These are phyloP conservation scores for Girardinus metallicus DNA, from an alignment of 2,797 vertebrate species.

Conservation along the genomic window DNA sequence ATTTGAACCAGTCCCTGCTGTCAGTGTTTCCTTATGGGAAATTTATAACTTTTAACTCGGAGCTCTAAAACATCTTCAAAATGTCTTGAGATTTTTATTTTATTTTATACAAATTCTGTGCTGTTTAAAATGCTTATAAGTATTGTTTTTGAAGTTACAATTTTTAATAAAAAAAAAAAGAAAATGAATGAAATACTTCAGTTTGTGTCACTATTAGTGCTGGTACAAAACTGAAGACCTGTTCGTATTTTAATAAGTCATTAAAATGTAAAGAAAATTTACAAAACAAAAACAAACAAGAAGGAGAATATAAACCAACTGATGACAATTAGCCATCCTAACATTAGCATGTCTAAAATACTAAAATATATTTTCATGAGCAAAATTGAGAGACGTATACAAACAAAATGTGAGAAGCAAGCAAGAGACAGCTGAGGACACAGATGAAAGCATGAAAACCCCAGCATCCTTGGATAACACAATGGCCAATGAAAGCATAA, in stretches of 20 bases:
- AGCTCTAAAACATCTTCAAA: not conserved
- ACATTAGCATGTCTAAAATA: not conserved
- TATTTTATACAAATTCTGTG: not conserved
- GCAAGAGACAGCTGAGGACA: not conserved
- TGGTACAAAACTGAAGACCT: not conserved
- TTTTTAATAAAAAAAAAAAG: not conserved
- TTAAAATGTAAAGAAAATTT: no score
- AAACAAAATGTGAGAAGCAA: not conserved
- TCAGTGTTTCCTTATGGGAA: not conserved
- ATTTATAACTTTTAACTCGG: not conserved
- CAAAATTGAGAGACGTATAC: not conserved
- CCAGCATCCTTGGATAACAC: not conserved
- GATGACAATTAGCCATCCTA: no score
- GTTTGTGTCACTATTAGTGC: not conserved
- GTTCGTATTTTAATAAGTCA: no score
- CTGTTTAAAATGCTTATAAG: not conserved
- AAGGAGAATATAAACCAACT: no score
- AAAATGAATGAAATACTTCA: not conserved
- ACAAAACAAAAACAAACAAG: no score
- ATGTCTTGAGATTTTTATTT: not conserved
- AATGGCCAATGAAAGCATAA: not conserved
- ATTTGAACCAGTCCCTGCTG: not conserved
- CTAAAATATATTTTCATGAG: not conserved
- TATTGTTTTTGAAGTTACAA: not conserved
- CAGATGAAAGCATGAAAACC: not conserved